Percentiles rank a stretch among this genome's conserved stretches.
Conservation (phyloP, 2,797 vertebrate species). For the Lagocephalus sceleratus region DNA sequence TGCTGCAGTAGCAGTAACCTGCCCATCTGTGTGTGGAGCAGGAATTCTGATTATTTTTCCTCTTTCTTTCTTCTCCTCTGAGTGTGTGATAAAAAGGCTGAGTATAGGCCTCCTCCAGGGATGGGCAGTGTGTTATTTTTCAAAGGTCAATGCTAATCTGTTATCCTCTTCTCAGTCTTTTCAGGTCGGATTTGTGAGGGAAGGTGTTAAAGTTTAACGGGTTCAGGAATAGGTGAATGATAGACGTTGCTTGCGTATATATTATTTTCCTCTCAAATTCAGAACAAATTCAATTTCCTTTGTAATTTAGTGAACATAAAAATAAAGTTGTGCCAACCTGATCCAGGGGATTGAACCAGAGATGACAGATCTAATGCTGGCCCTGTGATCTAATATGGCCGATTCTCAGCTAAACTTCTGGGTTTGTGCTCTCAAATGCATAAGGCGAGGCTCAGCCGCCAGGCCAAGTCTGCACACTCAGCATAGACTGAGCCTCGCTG, state of each 20-base stretch:
- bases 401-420: too few relatives aligned
- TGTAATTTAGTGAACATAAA: neutral
- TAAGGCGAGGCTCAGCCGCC: neutral
- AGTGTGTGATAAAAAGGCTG: neutral
- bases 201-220: neutral
- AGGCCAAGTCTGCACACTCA: neutral
- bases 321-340: too few relatives aligned
- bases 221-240: neutral
- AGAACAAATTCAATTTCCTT: neutral
- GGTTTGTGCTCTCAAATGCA: too few relatives aligned
- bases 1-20: neutral
- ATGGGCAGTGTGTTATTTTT: constrained; percentile 12
- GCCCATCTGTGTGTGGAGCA: neutral
- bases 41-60: constrained; percentile 4
- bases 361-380: neutral
- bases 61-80: neutral
- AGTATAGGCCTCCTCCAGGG: constrained; percentile 7
- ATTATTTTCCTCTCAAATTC: neutral
- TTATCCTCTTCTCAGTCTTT: constrained; percentile 4
- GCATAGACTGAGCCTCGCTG: neutral
- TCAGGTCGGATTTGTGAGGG: constrained; percentile 4
- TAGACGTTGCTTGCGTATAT: neutral
- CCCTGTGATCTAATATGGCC: neutral
- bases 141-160: constrained; percentile 21
- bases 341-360: neutral